Percentiles rank a stretch among this genome's conserved stretches.
These are phyloP conservation scores for Clamator glandarius DNA, from an alignment of 2,797 vertebrate genomes.

Conservation along the genomic window DNA sequence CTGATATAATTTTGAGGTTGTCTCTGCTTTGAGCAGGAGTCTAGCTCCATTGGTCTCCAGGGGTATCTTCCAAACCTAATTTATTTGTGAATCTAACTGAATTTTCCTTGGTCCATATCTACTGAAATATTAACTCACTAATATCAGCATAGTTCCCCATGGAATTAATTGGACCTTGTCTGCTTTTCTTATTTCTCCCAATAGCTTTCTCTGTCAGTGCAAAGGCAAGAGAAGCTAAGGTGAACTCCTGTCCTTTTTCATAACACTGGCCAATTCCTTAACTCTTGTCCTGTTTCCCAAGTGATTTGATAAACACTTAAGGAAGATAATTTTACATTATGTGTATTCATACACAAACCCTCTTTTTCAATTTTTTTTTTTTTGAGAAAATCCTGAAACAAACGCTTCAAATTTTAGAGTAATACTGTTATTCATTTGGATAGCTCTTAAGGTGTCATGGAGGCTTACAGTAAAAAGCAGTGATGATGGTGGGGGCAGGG, in stretches of 20 bases:
- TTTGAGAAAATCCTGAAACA: background rate
- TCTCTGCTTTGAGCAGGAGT: background rate
- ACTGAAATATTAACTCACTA: background rate
- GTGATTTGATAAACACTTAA: background rate
- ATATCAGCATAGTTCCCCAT: background rate
- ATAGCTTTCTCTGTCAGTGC: background rate
- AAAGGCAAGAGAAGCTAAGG: background rate
- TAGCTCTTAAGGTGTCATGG: background rate
- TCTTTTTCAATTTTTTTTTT: too few relatives aligned
- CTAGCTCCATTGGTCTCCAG: background rate
- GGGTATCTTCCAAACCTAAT: background rate
- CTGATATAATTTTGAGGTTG: background rate
- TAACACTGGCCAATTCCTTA: background rate
- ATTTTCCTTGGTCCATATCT: background rate
- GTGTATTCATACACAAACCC: background rate
- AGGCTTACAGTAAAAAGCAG: background rate
- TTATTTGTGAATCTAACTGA: background rate
- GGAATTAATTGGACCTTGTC: background rate
- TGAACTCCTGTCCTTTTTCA: background rate
- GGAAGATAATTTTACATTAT: background rate
- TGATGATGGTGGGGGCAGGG: too few relatives aligned
- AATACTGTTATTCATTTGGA: background rate
- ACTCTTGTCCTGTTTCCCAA: background rate
- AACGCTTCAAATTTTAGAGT: background rate
- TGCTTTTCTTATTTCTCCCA: background rate